Evolutionary conservation across 2,113 vertebrate genomes (phyloP).

Genomic region (Perccottus glenii): DNA sequence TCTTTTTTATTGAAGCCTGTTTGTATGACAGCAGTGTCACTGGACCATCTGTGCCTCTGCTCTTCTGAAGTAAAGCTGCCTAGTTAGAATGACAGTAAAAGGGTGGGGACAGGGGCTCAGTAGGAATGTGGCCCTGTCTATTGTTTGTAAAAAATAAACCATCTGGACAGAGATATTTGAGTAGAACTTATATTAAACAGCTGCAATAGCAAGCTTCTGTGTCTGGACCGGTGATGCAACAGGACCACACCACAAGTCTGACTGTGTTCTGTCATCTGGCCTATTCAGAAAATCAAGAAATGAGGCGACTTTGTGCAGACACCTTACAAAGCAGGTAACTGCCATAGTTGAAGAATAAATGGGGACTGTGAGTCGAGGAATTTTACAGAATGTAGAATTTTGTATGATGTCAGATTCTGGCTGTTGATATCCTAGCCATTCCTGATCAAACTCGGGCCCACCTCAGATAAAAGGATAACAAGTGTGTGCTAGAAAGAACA

Average conservation of each 20-base stretch:
- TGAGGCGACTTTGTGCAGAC: not conserved
- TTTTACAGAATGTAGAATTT: constrained; percentile 1
- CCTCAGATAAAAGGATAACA: too few relatives aligned
- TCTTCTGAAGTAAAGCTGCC: constrained; percentile 72
- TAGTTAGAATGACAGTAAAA: constrained; percentile 77
- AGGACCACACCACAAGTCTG: constrained; percentile 80
- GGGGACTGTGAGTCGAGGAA: constrained; percentile 16
- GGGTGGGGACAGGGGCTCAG: constrained; percentile 77
- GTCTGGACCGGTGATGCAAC: constrained; percentile 78
- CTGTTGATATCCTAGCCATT: too few relatives aligned
- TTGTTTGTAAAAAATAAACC: constrained; percentile 99
- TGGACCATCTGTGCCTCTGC: constrained; percentile 88
- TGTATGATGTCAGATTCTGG: too few relatives aligned
- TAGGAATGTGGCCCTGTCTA: constrained; percentile 90
- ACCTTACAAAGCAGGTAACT: constrained; percentile 20
- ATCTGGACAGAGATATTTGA: constrained; percentile 91
- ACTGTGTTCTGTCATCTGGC: constrained; percentile 39
- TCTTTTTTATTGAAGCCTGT: constrained; percentile 78
- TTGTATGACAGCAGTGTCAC: constrained; percentile 83
- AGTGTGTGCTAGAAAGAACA: too few relatives aligned
- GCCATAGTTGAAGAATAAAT: constrained; percentile 21
- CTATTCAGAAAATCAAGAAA: constrained; percentile 43
- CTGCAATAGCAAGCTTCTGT: constrained; percentile 96
- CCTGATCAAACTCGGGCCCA: too few relatives aligned
- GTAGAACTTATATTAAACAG: constrained; percentile 96